phyloP scores from a whole-genome alignment of 2,113 vertebrate species.

The Mus spicilegus region DNA sequence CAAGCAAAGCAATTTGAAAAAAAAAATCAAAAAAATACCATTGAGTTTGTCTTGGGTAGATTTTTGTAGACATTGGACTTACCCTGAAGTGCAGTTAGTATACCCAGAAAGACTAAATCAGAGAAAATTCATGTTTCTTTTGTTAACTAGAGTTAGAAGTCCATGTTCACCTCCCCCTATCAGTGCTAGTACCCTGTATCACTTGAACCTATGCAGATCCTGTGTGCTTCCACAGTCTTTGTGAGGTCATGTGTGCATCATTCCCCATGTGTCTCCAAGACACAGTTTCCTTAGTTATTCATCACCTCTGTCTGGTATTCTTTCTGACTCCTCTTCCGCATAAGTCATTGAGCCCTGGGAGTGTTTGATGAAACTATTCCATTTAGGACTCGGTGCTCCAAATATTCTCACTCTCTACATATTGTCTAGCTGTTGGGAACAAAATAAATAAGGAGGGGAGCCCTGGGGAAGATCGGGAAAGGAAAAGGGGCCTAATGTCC shows the following conservation, averaged over 20 bases:
- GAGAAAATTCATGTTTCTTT: neutral
- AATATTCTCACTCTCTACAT: too few relatives aligned
- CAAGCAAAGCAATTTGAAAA: neutral
- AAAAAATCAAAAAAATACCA: neutral
- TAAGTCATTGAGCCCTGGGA: neutral
- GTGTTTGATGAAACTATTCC: too few relatives aligned
- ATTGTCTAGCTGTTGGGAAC: neutral
- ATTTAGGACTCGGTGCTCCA: neutral
- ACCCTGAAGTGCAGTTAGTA: neutral
- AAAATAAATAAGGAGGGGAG: too few relatives aligned
- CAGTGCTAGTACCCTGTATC: too few relatives aligned
- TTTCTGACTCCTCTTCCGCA: neutral
- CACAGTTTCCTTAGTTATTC: neutral
- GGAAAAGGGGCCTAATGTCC: too few relatives aligned
- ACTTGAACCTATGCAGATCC: neutral
- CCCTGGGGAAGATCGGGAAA: too few relatives aligned
- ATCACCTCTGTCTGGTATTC: accelerated
- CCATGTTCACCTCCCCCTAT: neutral
- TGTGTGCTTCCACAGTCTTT: neutral
- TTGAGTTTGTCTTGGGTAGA: neutral
- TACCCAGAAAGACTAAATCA: neutral
- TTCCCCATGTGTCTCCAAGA: too few relatives aligned
- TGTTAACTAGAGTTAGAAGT: neutral
- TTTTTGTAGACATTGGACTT: neutral
- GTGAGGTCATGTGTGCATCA: neutral